A percentile compares a stretch with the other conserved stretches of the same genome.
These are phyloP conservation scores for Tyto alba DNA, from an alignment of 2,113 vertebrate species.

Conservation along the genomic window DNA sequence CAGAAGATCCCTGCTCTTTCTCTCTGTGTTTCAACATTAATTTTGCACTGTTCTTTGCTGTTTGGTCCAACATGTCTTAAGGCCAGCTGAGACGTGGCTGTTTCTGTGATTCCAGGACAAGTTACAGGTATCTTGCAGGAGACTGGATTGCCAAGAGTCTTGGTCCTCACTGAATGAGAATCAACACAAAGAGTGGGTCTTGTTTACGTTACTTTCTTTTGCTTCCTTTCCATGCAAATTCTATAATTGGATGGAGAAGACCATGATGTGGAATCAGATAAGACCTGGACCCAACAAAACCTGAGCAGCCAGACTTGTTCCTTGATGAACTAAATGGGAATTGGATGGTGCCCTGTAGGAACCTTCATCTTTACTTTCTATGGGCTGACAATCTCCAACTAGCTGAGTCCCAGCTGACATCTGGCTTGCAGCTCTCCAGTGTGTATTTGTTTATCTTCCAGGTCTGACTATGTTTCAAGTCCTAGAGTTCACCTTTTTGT, in stretches of 20 bases:
- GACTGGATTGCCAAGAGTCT: background rate
- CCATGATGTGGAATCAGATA: background rate
- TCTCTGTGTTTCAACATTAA: background rate
- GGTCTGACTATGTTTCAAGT: background rate
- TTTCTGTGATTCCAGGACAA: background rate
- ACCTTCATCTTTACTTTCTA: background rate
- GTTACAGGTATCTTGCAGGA: background rate
- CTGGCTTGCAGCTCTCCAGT: background rate
- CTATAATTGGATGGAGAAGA: background rate
- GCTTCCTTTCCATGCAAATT: background rate
- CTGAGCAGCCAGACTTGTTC: background rate
- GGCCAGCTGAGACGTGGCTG: background rate
- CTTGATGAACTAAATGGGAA: background rate
- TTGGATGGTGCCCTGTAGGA: background rate
- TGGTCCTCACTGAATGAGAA: background rate
- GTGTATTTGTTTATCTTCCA: background rate
- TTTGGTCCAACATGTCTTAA: background rate
- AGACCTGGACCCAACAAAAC: background rate
- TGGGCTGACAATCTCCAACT: background rate
- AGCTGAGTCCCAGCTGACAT: background rate
- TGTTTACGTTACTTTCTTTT: background rate
- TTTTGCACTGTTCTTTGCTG: background rate
- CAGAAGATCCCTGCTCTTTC: background rate
- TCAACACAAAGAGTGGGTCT: background rate
- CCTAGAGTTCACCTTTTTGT: background rate